A percentile compares a stretch with the other conserved stretches of the same genome.
Evolutionary conservation across 2,113 vertebrate species (phyloP).

Genomic region (Cranoglanis bouderius): DNA sequence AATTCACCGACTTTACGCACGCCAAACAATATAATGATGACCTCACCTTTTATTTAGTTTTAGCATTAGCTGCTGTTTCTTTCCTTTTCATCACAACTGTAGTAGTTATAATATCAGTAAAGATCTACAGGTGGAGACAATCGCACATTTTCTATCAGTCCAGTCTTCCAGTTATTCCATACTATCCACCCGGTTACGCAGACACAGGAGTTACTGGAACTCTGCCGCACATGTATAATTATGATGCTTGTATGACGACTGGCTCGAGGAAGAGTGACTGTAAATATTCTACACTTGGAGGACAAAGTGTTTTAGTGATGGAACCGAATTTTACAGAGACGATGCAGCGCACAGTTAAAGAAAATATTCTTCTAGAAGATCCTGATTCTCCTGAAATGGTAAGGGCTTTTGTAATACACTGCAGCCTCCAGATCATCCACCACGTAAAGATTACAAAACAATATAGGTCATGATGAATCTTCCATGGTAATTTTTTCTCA

Average conservation of each 20-base stretch:
- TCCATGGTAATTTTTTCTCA: not conserved
- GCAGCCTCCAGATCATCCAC: not conserved
- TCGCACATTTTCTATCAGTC: conserved; percentile 38
- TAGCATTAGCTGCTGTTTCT: conserved; percentile 44
- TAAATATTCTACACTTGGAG: conserved; percentile 26
- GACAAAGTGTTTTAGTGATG: conserved; percentile 17
- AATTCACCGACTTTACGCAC: no score
- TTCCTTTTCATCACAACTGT: conserved; percentile 44
- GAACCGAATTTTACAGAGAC: conserved; percentile 34
- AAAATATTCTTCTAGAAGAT: not conserved
- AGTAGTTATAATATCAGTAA: conserved; percentile 28
- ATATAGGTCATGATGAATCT: not conserved
- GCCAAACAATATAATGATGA: no score
- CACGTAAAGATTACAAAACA: not conserved
- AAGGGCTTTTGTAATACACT: not conserved
- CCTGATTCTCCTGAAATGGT: conserved; percentile 18
- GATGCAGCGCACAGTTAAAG: not conserved
- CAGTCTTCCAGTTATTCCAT: conserved; percentile 53
- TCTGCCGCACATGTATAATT: conserved; percentile 51
- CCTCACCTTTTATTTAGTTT: no score
- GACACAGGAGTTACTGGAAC: conserved; percentile 54
- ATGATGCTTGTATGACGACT: conserved; percentile 64
- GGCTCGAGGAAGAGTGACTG: conserved; percentile 74
- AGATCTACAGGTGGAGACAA: conserved; percentile 44
- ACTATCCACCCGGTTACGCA: conserved; percentile 57